Percentiles rank a stretch among this genome's conserved stretches.
These are phyloP conservation scores for Cyphomyrmex costatus DNA, from an alignment of 1,140 invertebrate genomes.

Conservation along the genomic window DNA sequence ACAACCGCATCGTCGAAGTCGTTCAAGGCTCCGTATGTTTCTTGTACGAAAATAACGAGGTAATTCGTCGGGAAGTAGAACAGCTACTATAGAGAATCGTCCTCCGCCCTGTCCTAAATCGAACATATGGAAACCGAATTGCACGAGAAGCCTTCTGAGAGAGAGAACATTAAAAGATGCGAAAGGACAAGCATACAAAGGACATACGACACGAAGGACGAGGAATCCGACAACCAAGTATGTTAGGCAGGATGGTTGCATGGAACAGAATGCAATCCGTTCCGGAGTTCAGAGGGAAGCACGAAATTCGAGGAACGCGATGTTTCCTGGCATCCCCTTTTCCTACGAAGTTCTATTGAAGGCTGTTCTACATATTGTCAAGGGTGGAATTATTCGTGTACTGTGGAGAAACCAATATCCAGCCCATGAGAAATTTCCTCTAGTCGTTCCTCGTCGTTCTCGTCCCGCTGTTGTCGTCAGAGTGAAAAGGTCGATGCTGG, in stretches of 20 bases:
- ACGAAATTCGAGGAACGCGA: slow-evolving; percentile 67
- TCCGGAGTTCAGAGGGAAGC: slow-evolving; percentile 52
- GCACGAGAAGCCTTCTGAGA: background rate
- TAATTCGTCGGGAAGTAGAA: background rate
- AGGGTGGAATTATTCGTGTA: slow-evolving; percentile 60
- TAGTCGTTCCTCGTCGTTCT: slow-evolving; percentile 2
- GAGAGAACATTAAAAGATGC: slow-evolving; percentile 5
- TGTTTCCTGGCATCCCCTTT: slow-evolving; percentile 35
- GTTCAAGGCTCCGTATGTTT: background rate
- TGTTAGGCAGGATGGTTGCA: background rate
- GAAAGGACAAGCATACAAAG: background rate
- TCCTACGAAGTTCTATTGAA: slow-evolving; percentile 13
- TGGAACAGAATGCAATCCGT: slow-evolving; percentile 69
- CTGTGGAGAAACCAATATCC: slow-evolving; percentile 74
- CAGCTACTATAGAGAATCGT: slow-evolving; percentile 19
- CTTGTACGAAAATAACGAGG: slow-evolving; percentile 67
- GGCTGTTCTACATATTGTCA: slow-evolving; percentile 61
- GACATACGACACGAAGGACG: background rate
- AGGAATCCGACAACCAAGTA: slow-evolving; percentile 4
- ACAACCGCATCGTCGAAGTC: slow-evolving; percentile 51
- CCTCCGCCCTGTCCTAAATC: background rate
- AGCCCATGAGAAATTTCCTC: slow-evolving; percentile 70
- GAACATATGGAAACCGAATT: background rate
- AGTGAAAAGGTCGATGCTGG: background rate
- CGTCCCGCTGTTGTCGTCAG: background rate